Conservation (phyloP, 2,113 vertebrate species). For the Tupaia tana region DNA sequence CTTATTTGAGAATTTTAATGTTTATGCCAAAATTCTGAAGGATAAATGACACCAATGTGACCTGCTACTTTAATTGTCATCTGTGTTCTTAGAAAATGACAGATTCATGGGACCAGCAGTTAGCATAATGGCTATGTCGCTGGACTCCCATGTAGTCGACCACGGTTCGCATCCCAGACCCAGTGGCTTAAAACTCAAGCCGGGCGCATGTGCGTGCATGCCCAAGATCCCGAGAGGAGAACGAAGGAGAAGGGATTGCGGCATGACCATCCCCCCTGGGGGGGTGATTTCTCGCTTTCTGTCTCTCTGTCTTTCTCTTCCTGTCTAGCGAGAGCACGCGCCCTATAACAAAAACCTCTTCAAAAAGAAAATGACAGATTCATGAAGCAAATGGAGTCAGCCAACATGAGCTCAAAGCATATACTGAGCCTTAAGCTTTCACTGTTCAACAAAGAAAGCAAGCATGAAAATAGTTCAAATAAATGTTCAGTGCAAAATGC, state of each 20-base stretch:
- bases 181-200: no score
- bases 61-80: not conserved
- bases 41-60: not conserved
- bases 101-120: not conserved
- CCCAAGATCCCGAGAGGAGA: no score
- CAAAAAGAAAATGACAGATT: not conserved
- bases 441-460: not conserved
- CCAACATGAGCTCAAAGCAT: not conserved
- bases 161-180: no score
- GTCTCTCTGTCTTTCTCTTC: no score
- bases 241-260: no score
- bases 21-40: not conserved
- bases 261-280: no score
- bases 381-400: not conserved
- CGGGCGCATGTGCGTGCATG: no score
- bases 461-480: not conserved
- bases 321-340: no score
- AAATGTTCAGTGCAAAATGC: not conserved
- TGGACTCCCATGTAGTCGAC: no score
- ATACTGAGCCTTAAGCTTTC: not conserved
- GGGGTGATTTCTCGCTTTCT: no score
- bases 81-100: not conserved
- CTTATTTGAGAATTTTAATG: constrained; percentile 13
- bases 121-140: no score
- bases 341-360: no score